Percentiles rank a stretch among this genome's conserved stretches.
Conservation (phyloP, 2,113 vertebrate species). For the Corydoras maculifer region DNA sequence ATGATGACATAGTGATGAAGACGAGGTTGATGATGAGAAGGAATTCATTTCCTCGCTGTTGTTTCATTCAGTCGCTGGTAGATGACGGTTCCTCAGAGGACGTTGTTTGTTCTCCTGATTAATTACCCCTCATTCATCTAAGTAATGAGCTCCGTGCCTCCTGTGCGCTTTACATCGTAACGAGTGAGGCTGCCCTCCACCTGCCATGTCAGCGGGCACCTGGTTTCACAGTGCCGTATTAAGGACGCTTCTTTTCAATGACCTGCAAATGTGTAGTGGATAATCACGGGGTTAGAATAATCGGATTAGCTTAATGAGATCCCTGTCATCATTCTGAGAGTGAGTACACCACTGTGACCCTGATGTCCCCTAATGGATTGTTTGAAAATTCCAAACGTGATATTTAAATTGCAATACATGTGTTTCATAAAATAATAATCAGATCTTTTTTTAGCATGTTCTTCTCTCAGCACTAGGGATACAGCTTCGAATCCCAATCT, state of each 20-base stretch:
- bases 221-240: not conserved
- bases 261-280: constrained; percentile 7
- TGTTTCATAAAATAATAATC: too few relatives aligned
- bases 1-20: too few relatives aligned
- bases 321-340: not conserved
- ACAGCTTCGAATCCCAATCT: too few relatives aligned
- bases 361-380: too few relatives aligned
- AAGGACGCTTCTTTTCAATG: not conserved
- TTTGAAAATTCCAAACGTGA: too few relatives aligned
- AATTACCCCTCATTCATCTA: not conserved
- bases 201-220: not conserved
- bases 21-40: too few relatives aligned
- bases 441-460: too few relatives aligned
- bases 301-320: not conserved
- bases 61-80: not conserved
- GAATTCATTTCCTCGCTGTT: too few relatives aligned
- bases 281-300: not conserved
- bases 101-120: not conserved
- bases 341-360: too few relatives aligned
- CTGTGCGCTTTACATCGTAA: not conserved
- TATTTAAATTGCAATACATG: too few relatives aligned
- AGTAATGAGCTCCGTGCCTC: not conserved
- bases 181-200: not conserved
- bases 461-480: too few relatives aligned
- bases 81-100: not conserved